These are phyloP conservation scores for Periplaneta americana DNA, from an alignment of 1,140 invertebrate genomes.

Conservation along the genomic window DNA sequence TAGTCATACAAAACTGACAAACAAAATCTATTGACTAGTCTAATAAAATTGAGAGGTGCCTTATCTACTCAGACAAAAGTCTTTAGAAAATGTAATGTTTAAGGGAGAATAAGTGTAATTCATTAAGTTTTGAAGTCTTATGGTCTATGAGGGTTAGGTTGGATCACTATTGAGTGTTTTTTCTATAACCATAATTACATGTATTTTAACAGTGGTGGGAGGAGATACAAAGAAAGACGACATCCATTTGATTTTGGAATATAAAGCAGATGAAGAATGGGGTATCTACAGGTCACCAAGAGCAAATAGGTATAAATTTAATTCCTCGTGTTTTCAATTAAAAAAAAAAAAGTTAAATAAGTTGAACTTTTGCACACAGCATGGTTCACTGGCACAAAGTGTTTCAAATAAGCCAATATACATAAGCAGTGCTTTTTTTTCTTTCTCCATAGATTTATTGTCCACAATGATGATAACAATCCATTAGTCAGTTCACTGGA, in stretches of 20 bases:
- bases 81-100: too few species aligned
- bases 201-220: neutral
- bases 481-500: constrained; percentile 69
- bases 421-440: neutral
- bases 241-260: constrained; percentile 78
- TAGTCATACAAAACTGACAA: too few species aligned
- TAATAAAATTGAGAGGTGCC: too few species aligned
- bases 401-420: too few species aligned
- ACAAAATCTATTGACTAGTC: too few species aligned
- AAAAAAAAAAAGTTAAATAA: too few species aligned
- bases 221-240: constrained; percentile 58
- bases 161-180: neutral
- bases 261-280: constrained; percentile 69
- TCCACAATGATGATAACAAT: constrained; percentile 81
- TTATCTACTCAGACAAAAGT: too few species aligned
- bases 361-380: too few species aligned
- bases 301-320: constrained; percentile 68
- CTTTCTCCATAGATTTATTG: constrained; percentile 56
- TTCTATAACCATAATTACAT: neutral
- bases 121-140: too few species aligned
- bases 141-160: neutral
- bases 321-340: neutral
- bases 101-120: too few species aligned
- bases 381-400: too few species aligned
- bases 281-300: constrained; percentile 65